A percentile compares a stretch with the other conserved stretches of the same genome.
Conservation (phyloP, 2,113 vertebrate species). For the Gavialis gangeticus region DNA sequence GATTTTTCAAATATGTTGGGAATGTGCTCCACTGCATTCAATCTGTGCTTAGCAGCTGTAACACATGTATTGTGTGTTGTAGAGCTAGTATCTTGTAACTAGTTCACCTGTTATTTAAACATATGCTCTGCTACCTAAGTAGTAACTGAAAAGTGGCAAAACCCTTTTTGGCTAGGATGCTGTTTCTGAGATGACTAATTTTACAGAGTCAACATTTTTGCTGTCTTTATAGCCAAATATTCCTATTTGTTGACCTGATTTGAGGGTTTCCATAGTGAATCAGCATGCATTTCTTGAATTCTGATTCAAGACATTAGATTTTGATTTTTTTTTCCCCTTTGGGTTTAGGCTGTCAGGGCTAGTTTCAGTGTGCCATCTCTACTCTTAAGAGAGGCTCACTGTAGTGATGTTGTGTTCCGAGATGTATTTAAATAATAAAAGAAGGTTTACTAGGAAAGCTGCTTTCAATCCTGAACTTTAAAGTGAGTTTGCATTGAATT, state of each 20-base stretch:
- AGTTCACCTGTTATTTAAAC: background rate
- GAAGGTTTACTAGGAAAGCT: background rate
- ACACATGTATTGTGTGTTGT: background rate
- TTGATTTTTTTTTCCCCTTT: background rate
- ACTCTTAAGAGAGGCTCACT: background rate
- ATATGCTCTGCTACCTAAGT: background rate
- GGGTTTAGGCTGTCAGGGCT: background rate
- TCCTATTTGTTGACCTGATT: background rate
- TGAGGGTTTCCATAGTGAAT: background rate
- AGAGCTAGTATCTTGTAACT: background rate
- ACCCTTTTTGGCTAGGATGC: background rate
- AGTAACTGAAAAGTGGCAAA: background rate
- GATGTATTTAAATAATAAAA: background rate
- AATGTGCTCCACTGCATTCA: background rate
- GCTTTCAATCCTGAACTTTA: background rate
- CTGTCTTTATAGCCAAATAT: background rate
- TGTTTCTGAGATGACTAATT: background rate
- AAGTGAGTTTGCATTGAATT: background rate
- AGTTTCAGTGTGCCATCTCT: background rate
- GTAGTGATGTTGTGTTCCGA: background rate
- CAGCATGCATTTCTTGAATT: background rate
- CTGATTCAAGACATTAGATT: background rate
- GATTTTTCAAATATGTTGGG: background rate
- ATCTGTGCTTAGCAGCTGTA: background rate
- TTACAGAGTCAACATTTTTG: background rate